phyloP scores from a whole-genome alignment of 2,113 vertebrate species.

The Rhinoderma darwinii region DNA sequence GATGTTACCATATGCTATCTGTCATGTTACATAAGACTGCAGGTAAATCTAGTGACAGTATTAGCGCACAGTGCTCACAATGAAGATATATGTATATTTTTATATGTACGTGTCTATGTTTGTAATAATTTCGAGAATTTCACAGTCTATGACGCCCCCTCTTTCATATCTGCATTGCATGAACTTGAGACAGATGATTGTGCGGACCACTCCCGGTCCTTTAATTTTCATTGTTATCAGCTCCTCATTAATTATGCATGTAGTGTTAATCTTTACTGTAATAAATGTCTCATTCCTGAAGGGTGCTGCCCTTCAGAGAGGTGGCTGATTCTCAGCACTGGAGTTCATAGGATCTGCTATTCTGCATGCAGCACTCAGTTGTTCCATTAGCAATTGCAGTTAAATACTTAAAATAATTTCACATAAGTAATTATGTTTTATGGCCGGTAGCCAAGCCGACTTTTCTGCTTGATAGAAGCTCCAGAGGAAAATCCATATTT shows the following conservation, averaged over 20 bases:
- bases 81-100: too few species aligned
- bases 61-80: background rate
- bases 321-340: constrained; percentile 54
- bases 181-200: background rate
- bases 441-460: constrained; percentile 68
- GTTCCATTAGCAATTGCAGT: constrained; percentile 65
- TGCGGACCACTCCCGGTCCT: background rate
- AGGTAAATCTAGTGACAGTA: background rate
- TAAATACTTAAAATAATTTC: constrained; percentile 70
- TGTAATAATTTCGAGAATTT: background rate
- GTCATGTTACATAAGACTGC: background rate
- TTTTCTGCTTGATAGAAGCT: constrained; percentile 68
- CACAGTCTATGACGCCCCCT: background rate
- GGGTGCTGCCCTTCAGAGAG: constrained; percentile 57
- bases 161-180: background rate
- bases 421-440: constrained; percentile 68
- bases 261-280: constrained; percentile 55
- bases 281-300: constrained; percentile 64
- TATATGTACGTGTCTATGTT: background rate
- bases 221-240: background rate
- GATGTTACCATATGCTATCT: too few species aligned
- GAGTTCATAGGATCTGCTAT: constrained; percentile 30
- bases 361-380: constrained; percentile 59
- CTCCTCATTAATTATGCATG: constrained; percentile 50
- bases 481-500: constrained; percentile 66